Percentiles rank a stretch among this genome's conserved stretches.
phyloP scores from a whole-genome alignment of 2,888 invertebrate genomes.

The Ernsta delagoae region DNA sequence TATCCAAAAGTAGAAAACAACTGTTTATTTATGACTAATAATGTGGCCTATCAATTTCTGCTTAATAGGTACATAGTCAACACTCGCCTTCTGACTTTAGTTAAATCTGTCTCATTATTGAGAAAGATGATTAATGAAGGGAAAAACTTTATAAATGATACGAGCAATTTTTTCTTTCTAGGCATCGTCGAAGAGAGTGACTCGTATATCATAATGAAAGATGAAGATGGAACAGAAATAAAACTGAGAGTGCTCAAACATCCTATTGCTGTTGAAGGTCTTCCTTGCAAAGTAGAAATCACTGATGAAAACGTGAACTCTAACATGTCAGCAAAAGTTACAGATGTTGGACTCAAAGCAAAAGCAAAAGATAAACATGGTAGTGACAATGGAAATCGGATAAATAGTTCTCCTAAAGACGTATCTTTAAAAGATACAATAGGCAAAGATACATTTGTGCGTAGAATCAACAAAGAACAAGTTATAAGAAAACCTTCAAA shows the following conservation, averaged over 20 bases:
- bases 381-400: no score
- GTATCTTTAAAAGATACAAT: no score
- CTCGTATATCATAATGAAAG: conserved; percentile 60
- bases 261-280: conserved; percentile 57
- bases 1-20: no score
- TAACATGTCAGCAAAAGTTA: conserved; percentile 8
- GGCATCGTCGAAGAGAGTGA: conserved; percentile 62
- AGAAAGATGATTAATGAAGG: neutral
- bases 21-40: no score
- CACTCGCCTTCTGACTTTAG: no score
- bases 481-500: neutral
- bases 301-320: conserved; percentile 22
- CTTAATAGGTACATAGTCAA: no score
- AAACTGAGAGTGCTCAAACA: conserved; percentile 58
- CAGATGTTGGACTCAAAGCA: neutral
- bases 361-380: neutral
- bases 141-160: neutral
- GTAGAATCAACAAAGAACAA: neutral
- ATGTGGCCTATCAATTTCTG: no score
- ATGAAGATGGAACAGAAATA: conserved; percentile 59
- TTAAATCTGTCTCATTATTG: neutral
- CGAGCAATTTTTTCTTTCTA: conserved; percentile 61
- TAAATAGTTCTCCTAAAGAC: no score
- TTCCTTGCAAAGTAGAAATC: conserved; percentile 51
- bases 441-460: neutral